A percentile compares a stretch with the other conserved stretches of the same genome.
Conservation (phyloP, 2,113 vertebrate species). For the Aphyosemion australe region DNA sequence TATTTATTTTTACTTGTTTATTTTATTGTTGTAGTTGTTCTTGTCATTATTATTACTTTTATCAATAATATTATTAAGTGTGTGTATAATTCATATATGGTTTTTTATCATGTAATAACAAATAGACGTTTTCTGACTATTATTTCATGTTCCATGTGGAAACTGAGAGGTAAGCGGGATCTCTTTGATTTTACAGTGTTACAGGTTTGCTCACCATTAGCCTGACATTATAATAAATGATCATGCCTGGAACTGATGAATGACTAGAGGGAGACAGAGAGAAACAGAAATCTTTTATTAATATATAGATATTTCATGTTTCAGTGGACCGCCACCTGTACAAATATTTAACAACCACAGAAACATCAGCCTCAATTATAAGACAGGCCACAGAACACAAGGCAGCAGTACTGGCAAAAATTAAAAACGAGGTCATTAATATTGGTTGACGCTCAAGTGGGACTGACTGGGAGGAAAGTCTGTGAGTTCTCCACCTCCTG, state of each 20-base stretch:
- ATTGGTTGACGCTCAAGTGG: conserved; percentile 3
- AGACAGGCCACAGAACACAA: conserved; percentile 14
- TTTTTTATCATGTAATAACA: too few relatives aligned
- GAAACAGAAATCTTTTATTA: conserved; percentile 2
- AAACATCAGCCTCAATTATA: too few relatives aligned
- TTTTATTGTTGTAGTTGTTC: too few relatives aligned
- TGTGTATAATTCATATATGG: too few relatives aligned
- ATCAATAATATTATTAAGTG: too few relatives aligned
- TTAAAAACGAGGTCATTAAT: conserved; percentile 52
- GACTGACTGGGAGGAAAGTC: conserved; percentile 20
- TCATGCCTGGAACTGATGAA: conserved; percentile 30
- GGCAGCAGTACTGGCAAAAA: conserved; percentile 19
- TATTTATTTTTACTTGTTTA: too few relatives aligned
- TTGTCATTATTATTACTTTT: too few relatives aligned
- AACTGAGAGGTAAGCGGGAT: not conserved
- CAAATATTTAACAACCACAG: too few relatives aligned
- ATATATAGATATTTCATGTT: conserved; percentile 5
- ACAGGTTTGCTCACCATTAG: not conserved
- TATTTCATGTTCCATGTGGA: not conserved
- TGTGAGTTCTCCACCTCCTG: conserved; percentile 31
- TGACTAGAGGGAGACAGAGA: not conserved
- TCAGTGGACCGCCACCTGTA: not conserved
- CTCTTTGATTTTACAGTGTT: conserved; percentile 5
- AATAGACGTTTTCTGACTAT: too few relatives aligned
- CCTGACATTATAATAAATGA: conserved; percentile 17